These are phyloP conservation scores for Glandiceps talaboti DNA, from an alignment of 53 echinoderm and acorn worm species.

Conservation along the genomic window DNA sequence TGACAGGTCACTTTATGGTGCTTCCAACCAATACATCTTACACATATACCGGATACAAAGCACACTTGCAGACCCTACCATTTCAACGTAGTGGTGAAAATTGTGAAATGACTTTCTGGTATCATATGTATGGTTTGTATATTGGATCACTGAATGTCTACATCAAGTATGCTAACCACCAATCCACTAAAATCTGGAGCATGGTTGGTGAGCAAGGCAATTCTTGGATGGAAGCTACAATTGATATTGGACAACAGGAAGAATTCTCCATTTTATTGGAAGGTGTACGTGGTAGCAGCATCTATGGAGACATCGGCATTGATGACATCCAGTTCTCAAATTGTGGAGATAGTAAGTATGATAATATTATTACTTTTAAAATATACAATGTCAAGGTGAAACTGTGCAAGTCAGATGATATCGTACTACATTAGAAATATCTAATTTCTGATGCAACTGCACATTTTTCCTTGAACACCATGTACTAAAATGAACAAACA, in stretches of 20 bases:
- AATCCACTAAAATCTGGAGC: constrained; percentile 18
- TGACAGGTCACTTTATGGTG: too few relatives aligned
- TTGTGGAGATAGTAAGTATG: neutral
- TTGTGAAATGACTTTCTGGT: constrained; percentile 50
- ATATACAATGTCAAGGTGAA: too few relatives aligned
- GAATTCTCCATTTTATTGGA: neutral
- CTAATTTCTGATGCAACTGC: too few relatives aligned
- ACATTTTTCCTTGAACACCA: too few relatives aligned
- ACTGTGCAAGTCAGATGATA: too few relatives aligned
- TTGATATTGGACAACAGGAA: neutral
- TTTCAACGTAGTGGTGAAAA: constrained; percentile 14
- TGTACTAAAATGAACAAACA: too few relatives aligned
- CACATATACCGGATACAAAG: neutral
- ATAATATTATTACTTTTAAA: too few relatives aligned
- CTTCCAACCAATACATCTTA: too few relatives aligned
- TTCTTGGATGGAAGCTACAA: constrained; percentile 9
- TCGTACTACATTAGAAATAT: too few relatives aligned
- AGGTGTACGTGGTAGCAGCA: neutral
- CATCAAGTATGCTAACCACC: neutral
- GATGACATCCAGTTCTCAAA: neutral
- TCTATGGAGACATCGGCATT: neutral
- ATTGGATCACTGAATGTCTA: neutral
- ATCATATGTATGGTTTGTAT: constrained; percentile 31
- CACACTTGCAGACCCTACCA: neutral
- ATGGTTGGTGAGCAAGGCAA: neutral